phyloP scores from a whole-genome alignment of 1,140 invertebrate genomes.

The Bombyx mandarina region DNA sequence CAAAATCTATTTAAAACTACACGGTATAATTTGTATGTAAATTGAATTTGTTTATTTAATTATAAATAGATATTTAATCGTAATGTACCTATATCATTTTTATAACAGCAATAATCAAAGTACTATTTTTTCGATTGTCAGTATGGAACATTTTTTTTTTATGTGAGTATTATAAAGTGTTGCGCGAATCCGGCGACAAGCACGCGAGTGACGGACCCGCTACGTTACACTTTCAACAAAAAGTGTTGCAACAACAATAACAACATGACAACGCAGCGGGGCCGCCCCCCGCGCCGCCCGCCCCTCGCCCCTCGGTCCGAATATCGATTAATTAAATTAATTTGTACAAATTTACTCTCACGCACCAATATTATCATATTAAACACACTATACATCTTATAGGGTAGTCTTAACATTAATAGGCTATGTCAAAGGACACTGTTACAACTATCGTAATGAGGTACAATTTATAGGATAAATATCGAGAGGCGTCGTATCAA shows the following conservation, averaged over 20 bases:
- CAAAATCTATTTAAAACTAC: no score
- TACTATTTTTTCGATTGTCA: no score
- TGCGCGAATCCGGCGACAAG: constrained; percentile 16
- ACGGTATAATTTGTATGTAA: no score
- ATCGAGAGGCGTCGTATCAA: constrained; percentile 34
- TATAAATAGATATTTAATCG: no score
- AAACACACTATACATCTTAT: constrained; percentile 62
- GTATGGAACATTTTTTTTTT: no score
- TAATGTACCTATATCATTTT: no score
- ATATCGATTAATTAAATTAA: constrained; percentile 46
- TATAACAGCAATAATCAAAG: no score
- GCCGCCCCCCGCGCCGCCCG: constrained; percentile 12
- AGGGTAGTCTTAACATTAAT: constrained; percentile 62
- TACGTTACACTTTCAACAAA: constrained; percentile 25
- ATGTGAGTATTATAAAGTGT: constrained; percentile 48
- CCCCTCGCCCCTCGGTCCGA: constrained; percentile 17
- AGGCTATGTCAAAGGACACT: constrained; percentile 65
- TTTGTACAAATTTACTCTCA: constrained; percentile 55
- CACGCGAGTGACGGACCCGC: constrained; percentile 19
- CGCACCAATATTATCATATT: constrained; percentile 24
- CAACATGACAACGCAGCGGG: constrained; percentile 27
- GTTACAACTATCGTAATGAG: constrained; percentile 62
- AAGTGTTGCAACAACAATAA: constrained; percentile 26
- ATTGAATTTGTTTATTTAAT: no score
- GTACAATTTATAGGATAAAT: constrained; percentile 64